Conservation (phyloP, 2,113 vertebrate genomes). For the Plecturocebus donacophilus region DNA sequence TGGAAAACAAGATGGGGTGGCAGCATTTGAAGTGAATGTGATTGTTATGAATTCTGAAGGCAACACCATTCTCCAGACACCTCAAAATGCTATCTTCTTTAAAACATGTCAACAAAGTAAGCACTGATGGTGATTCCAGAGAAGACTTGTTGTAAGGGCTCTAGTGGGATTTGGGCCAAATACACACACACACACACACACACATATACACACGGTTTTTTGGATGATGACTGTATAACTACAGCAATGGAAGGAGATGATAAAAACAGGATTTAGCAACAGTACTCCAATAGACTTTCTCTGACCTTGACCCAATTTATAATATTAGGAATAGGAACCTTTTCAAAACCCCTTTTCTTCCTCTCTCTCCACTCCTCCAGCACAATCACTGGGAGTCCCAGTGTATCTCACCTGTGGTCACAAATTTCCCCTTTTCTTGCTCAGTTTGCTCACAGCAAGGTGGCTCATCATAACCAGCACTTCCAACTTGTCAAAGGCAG, state of each 20-base stretch:
- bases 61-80: slow-evolving; percentile 91
- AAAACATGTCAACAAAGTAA: slow-evolving; percentile 96
- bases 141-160: background rate
- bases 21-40: slow-evolving; percentile 93
- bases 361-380: background rate
- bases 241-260: background rate
- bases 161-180: background rate
- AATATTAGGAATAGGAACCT: background rate
- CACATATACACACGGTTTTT: background rate
- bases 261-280: background rate
- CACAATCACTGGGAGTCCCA: background rate
- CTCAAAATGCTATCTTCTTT: slow-evolving; percentile 95
- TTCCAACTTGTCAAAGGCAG: background rate
- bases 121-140: background rate
- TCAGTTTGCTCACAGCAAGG: background rate
- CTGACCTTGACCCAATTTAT: background rate
- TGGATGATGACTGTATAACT: background rate
- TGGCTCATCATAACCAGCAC: background rate
- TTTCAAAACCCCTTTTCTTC: background rate
- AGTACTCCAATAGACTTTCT: background rate
- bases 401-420: background rate
- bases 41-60: slow-evolving; percentile 93
- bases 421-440: background rate
- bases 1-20: slow-evolving; percentile 92
- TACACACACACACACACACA: too few relatives aligned